These are phyloP conservation scores for Sphaerodactylus townsendi DNA, from an alignment of 2,113 vertebrate genomes.

Conservation along the genomic window DNA sequence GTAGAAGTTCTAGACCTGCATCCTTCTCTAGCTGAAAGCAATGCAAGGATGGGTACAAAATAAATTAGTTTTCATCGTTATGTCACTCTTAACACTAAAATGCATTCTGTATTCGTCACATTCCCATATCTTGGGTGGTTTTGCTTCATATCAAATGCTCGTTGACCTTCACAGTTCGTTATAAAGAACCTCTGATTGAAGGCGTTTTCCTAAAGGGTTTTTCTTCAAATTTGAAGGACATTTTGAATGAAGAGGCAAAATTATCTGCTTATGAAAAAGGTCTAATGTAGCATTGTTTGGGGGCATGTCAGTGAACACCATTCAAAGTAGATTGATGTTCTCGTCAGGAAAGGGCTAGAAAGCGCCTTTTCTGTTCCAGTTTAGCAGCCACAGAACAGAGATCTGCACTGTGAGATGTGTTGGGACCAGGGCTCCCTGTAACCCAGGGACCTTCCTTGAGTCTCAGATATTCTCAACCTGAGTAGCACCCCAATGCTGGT, in stretches of 20 bases:
- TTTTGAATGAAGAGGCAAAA: fast-evolving
- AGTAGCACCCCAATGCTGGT: no score
- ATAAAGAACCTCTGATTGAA: background rate
- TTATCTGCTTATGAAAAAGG: conserved; percentile 49
- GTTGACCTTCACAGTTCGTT: background rate
- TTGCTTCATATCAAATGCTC: background rate
- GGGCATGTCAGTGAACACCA: background rate
- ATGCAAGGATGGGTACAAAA: background rate
- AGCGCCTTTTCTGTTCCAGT: background rate
- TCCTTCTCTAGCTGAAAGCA: background rate
- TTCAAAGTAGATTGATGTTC: background rate
- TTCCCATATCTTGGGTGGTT: background rate
- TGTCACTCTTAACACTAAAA: background rate
- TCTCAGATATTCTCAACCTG: no score
- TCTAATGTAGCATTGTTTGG: conserved; percentile 26
- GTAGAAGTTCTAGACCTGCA: no score
- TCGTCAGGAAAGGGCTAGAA: background rate
- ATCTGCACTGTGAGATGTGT: background rate
- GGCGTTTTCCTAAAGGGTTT: conserved; percentile 28
- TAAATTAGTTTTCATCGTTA: background rate
- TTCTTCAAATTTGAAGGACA: background rate
- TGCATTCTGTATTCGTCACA: background rate
- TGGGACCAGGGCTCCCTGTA: no score
- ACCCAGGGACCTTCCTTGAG: no score
- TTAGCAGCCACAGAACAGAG: background rate